These are phyloP conservation scores for Aphidius ervi DNA, from an alignment of 1,140 invertebrate species.

Conservation along the genomic window DNA sequence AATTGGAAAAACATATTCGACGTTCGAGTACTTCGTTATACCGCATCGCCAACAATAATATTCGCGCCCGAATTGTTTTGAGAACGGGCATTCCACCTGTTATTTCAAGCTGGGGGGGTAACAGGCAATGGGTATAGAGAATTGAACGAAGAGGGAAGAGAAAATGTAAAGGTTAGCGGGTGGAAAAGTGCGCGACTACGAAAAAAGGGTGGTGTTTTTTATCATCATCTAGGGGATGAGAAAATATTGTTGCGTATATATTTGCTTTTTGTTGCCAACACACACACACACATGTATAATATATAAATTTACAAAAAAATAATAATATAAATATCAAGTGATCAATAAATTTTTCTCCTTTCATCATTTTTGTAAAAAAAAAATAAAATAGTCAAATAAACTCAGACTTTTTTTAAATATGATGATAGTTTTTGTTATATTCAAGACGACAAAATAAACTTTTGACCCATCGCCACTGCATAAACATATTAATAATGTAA, in stretches of 20 bases:
- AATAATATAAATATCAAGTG: no score
- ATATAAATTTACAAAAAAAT: not conserved
- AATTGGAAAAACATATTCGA: constrained; percentile 12
- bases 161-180: constrained; percentile 8
- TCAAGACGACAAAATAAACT: no score
- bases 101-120: not conserved
- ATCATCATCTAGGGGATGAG: no score
- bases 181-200: not conserved
- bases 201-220: no score
- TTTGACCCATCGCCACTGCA: no score
- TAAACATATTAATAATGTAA: no score
- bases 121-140: not conserved
- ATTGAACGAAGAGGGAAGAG: constrained; percentile 1
- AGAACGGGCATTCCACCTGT: constrained; percentile 17
- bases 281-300: not conserved
- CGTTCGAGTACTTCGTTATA: constrained; percentile 13
- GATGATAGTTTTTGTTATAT: no score
- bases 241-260: no score
- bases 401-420: no score
- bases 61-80: constrained; percentile 18
- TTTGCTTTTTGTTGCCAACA: not conserved
- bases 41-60: constrained; percentile 14
- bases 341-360: no score
- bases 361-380: no score
- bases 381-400: no score